Evolutionary conservation across 2,797 vertebrate species (phyloP).

Genomic region (Lepilemur ruficaudatus): DNA sequence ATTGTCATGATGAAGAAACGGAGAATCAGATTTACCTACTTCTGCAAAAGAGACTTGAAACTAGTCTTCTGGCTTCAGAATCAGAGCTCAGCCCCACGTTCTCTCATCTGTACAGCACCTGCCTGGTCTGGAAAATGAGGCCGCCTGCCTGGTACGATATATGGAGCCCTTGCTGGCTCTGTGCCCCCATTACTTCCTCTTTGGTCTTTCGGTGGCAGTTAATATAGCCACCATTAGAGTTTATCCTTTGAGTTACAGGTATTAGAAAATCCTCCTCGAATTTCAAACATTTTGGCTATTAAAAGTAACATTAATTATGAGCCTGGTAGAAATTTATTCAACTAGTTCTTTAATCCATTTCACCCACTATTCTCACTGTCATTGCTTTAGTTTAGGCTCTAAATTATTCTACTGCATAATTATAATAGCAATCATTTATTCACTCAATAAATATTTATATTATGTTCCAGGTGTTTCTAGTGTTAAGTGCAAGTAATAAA

Average conservation of each 20-base stretch:
- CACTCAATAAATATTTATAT: not conserved
- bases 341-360: not conserved
- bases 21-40: not conserved
- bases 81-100: not conserved
- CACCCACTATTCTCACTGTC: not conserved
- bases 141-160: not conserved
- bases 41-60: not conserved
- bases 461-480: not conserved
- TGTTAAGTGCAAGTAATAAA: not conserved
- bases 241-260: not conserved
- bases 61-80: not conserved
- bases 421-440: not conserved
- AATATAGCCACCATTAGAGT: not conserved
- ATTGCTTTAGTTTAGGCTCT: not conserved
- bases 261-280: not conserved
- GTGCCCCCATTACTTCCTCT: not conserved
- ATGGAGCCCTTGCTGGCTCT: not conserved
- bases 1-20: not conserved
- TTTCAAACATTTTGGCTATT: not conserved
- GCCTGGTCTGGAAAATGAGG: not conserved
- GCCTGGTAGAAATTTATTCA: not conserved
- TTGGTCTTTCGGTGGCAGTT: not conserved
- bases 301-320: not conserved
- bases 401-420: not conserved
- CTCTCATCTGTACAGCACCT: not conserved